Percentiles rank a stretch among this genome's conserved stretches.
These are phyloP conservation scores for Taurulus bubalis DNA, from an alignment of 2,113 vertebrate species.

Conservation along the genomic window DNA sequence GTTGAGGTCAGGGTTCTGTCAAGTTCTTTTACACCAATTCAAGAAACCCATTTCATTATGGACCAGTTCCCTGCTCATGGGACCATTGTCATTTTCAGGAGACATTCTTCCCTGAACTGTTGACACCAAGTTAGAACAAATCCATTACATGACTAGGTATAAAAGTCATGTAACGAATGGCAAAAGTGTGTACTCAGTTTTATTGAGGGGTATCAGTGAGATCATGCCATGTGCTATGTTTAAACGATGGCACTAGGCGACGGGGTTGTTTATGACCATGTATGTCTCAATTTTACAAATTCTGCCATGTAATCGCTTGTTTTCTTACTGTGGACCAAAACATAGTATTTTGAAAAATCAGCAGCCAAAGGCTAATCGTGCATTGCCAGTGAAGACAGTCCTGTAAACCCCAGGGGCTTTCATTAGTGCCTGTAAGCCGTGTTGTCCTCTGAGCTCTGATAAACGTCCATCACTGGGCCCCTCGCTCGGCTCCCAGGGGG, in stretches of 20 bases:
- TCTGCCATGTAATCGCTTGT: background rate
- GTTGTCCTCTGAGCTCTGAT: constrained; percentile 8
- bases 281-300: background rate
- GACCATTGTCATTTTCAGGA: background rate
- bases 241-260: background rate
- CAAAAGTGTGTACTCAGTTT: background rate
- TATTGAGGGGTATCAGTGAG: background rate
- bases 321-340: background rate
- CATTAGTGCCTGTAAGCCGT: constrained; percentile 1
- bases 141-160: no score
- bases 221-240: background rate
- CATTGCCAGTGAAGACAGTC: background rate
- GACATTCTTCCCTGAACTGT: background rate
- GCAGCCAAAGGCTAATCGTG: background rate
- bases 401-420: background rate
- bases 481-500: constrained; percentile 9
- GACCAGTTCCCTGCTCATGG: background rate
- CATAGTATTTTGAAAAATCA: background rate
- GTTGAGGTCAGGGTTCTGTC: background rate
- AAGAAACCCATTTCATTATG: background rate
- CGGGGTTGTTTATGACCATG: background rate
- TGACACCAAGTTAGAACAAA: no score
- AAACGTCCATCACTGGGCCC: background rate
- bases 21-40: background rate
- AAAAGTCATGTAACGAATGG: background rate